Conservation (phyloP, 2,888 invertebrate genomes). For the Gordius sp. region DNA sequence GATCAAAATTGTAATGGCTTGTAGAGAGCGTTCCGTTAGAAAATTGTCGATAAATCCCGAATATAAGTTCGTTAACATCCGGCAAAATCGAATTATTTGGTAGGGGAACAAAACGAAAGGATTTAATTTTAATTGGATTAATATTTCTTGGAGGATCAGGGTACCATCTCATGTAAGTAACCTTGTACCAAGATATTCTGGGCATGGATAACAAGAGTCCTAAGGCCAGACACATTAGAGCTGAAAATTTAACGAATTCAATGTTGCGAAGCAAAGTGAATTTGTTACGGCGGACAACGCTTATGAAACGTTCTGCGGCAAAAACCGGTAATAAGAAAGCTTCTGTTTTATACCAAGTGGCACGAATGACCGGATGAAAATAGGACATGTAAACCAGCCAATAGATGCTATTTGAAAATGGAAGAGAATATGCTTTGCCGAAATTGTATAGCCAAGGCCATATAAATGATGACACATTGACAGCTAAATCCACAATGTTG, state of each 20-base stretch:
- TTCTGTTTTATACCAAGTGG: background rate
- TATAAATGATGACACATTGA: background rate
- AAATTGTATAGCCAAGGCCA: constrained; percentile 11
- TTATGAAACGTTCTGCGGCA: background rate
- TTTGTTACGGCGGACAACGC: background rate
- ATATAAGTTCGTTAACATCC: too few relatives aligned
- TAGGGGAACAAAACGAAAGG: too few relatives aligned
- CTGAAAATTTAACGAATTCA: background rate
- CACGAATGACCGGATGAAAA: constrained; percentile 3
- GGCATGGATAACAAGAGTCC: background rate
- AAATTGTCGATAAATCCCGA: too few relatives aligned
- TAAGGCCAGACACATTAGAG: background rate
- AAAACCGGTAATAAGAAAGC: background rate
- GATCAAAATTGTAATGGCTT: too few relatives aligned
- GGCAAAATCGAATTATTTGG: too few relatives aligned
- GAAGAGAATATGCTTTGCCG: background rate
- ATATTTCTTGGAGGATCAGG: too few relatives aligned
- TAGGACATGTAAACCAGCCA: constrained; percentile 1
- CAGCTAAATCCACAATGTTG: constrained; percentile 5
- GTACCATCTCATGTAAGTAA: background rate
- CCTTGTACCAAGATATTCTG: background rate
- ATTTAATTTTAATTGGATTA: too few relatives aligned
- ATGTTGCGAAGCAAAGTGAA: background rate
- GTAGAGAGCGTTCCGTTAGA: too few relatives aligned
- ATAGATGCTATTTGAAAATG: background rate